Conservation (phyloP, 2,888 invertebrate species). For the Dioctria linearis region DNA sequence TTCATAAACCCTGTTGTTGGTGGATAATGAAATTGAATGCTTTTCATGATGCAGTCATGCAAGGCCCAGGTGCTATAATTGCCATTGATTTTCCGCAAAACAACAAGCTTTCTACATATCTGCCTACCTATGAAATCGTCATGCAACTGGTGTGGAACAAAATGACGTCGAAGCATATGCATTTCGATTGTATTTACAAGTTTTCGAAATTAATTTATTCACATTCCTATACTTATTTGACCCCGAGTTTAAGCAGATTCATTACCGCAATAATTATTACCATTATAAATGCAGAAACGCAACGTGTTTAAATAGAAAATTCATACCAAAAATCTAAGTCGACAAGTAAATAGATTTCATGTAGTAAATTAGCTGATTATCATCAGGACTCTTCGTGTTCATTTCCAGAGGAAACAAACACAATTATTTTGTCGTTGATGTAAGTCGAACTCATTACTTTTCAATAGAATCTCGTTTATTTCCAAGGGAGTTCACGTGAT, state of each 20-base stretch:
- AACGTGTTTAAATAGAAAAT: too few relatives aligned
- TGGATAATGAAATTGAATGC: slow-evolving; percentile 11
- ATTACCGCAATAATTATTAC: background rate
- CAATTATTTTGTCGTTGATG: too few relatives aligned
- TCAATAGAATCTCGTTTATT: too few relatives aligned
- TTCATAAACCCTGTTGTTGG: background rate
- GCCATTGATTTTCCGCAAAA: slow-evolving; percentile 47
- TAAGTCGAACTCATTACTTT: too few relatives aligned
- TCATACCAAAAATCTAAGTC: too few relatives aligned
- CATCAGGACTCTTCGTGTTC: too few relatives aligned
- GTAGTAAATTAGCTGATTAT: too few relatives aligned
- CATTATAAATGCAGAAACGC: background rate
- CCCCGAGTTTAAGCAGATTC: background rate
- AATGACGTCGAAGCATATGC: too few relatives aligned
- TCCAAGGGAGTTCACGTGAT: too few relatives aligned
- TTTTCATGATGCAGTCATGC: slow-evolving; percentile 3
- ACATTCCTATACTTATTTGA: background rate
- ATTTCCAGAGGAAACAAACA: too few relatives aligned
- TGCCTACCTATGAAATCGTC: background rate
- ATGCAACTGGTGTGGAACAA: slow-evolving; percentile 6
- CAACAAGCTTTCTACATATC: background rate
- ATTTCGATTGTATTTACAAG: background rate
- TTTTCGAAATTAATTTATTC: background rate
- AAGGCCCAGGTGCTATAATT: slow-evolving; percentile 54
- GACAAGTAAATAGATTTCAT: too few relatives aligned